Base-by-base conservation (phyloP, 2,888 invertebrate species). In the Cerceris ruficornis region DNA sequence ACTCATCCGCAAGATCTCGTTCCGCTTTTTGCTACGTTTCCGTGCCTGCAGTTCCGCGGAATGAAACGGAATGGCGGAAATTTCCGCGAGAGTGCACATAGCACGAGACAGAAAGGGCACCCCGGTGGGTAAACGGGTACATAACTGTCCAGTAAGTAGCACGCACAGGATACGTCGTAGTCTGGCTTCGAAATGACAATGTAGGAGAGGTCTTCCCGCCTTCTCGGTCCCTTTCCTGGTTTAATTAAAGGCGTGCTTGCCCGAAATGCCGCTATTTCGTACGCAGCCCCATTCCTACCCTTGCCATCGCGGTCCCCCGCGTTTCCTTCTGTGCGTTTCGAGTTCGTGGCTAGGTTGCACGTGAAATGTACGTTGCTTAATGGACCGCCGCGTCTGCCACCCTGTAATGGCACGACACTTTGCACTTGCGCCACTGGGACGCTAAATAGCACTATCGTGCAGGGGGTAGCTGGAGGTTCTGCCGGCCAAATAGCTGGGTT, bases 221-320 rank as follows among this genome's bases (percentile, higher is more conserved):
- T 11, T 11, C 11, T 11, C 46, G 81, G 81, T 82, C 83, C 81
- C 84, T 86, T 86, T 86, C 86, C 87, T 78, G 79, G 83, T 86
- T 88, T 88, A 88, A 88, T 88, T 88, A 87, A 88, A 88, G 84
- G 82, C 84, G 67, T 78, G 78, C 81, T 82, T 77, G 75, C 75
- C 69, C 80, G 72, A 82, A 86, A 83, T 75, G 75, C 70, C 77
- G 74, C 76, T 75, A 81, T 78, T 77, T 65, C 83, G 28, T 28
- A 28, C 71, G 68, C 70, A 41, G 69, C 17, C 68, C 42, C 9
- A 65, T 41, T 17, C 75, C 69, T 7, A 54, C 43, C 61, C 43
- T 46, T 69, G 42, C 14, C 60, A 4, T n/a, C 13, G 11, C 11
- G 5, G 8, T 41, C 50, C 15, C 50, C 2, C 28, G n/a, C n/a